Conservation (phyloP, 2,888 invertebrate species). For the Netelia inedita region DNA sequence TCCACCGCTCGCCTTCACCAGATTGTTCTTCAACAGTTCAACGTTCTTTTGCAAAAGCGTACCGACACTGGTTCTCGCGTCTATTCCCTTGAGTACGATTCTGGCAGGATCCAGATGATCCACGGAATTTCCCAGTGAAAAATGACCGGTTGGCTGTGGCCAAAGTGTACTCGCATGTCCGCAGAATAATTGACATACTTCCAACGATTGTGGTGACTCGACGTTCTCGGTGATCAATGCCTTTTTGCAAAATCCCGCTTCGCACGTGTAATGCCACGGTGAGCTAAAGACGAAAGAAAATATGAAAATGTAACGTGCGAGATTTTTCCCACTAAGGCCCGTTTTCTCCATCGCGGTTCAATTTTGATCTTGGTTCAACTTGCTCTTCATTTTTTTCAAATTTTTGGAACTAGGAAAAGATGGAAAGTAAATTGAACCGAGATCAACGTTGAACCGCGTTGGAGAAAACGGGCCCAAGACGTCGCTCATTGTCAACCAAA, state of each 20-base stretch:
- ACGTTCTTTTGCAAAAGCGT: constrained; percentile 75
- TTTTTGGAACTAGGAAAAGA: too few species aligned
- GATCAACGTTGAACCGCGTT: too few species aligned
- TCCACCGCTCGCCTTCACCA: constrained; percentile 67
- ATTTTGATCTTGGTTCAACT: too few species aligned
- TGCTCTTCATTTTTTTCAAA: too few species aligned
- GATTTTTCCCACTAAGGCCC: too few species aligned
- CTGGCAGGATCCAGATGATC: constrained; percentile 86
- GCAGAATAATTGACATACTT: constrained; percentile 89
- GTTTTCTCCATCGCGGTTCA: too few species aligned
- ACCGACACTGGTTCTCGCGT: constrained; percentile 80
- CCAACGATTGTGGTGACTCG: constrained; percentile 81
- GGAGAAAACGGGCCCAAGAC: too few species aligned
- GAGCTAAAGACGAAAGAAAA: constrained; percentile 71
- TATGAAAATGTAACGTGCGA: too few species aligned
- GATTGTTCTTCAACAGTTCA: constrained; percentile 74
- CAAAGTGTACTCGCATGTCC: constrained; percentile 88
- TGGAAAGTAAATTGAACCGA: too few species aligned
- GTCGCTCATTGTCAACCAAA: too few species aligned
- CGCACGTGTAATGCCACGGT: constrained; percentile 82
- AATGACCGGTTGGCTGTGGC: constrained; percentile 88
- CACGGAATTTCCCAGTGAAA: constrained; percentile 86
- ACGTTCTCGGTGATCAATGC: constrained; percentile 74
- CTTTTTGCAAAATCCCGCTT: constrained; percentile 80
- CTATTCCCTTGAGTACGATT: constrained; percentile 85